Conservation (phyloP, 2,888 invertebrate species). For the Halictus ligatus region DNA sequence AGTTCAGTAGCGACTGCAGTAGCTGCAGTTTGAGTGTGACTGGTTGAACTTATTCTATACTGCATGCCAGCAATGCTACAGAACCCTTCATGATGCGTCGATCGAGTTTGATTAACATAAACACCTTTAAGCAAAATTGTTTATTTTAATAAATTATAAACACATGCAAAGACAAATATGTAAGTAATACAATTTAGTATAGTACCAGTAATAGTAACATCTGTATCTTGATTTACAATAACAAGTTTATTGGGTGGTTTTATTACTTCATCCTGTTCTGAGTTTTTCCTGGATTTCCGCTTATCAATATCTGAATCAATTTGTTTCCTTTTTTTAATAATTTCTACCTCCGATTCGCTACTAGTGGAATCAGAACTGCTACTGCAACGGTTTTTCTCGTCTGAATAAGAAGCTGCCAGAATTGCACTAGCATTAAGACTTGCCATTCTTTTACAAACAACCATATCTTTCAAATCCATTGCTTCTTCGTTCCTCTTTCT, state of each 20-base stretch:
- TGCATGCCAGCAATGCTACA: constrained; percentile 94
- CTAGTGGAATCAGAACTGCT: constrained; percentile 86
- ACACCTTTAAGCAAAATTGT: constrained; percentile 85
- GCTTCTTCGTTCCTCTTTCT: constrained; percentile 83
- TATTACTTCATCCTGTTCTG: constrained; percentile 80
- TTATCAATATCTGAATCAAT: constrained; percentile 81
- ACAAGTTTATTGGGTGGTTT: constrained; percentile 87
- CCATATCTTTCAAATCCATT: constrained; percentile 94
- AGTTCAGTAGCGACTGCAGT: constrained; percentile 89
- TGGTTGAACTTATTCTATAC: constrained; percentile 94
- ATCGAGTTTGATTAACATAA: constrained; percentile 90
- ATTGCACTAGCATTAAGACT: constrained; percentile 96
- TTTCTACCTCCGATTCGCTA: constrained; percentile 84
- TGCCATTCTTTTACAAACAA: constrained; percentile 95
- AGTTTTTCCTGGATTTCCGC: constrained; percentile 75
- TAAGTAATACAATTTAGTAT: constrained; percentile 30
- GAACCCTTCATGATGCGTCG: constrained; percentile 92
- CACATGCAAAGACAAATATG: neutral
- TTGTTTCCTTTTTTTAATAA: constrained; percentile 79
- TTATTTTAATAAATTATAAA: constrained; percentile 28
- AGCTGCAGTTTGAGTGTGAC: constrained; percentile 93
- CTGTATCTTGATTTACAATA: constrained; percentile 93
- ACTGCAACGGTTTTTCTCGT: constrained; percentile 88
- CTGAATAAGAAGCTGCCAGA: constrained; percentile 93
- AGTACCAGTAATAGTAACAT: constrained; percentile 92